These are phyloP conservation scores for Zoanthus gigantus DNA, from an alignment of 92 coral and sea anemone genomes.

Conservation along the genomic window DNA sequence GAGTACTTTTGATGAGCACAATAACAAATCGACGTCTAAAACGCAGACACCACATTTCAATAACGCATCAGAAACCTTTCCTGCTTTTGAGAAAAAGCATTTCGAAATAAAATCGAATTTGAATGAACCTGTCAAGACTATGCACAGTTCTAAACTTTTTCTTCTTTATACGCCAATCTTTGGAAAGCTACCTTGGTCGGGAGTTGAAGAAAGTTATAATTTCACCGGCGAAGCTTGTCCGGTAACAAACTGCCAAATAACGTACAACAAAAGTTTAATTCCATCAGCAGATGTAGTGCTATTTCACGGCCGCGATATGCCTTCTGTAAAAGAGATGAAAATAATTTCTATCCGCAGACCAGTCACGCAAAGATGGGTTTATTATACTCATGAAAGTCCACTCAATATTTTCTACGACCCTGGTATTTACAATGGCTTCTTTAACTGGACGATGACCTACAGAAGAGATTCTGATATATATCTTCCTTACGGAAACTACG, in stretches of 20 bases:
- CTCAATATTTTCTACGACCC: slow-evolving; percentile 61
- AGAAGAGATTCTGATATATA: slow-evolving; percentile 62
- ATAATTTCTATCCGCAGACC: slow-evolving; percentile 45
- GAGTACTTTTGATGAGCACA: background rate
- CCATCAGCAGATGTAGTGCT: background rate
- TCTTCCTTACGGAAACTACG: slow-evolving; percentile 79
- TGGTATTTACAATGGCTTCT: background rate
- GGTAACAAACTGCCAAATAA: too few relatives aligned
- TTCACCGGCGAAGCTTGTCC: background rate
- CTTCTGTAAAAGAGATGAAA: slow-evolving; percentile 35
- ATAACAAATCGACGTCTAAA: background rate
- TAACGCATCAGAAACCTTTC: background rate
- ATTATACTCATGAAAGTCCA: slow-evolving; percentile 61
- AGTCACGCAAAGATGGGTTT: slow-evolving; percentile 74
- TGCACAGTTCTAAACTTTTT: slow-evolving; percentile 58
- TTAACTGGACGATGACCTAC: too few relatives aligned
- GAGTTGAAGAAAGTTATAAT: background rate
- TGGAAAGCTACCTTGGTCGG: slow-evolving; percentile 76
- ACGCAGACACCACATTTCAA: background rate
- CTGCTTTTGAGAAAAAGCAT: too few relatives aligned
- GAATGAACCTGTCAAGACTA: background rate
- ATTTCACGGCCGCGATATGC: background rate
- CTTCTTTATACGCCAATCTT: slow-evolving; percentile 84
- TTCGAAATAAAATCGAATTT: background rate
- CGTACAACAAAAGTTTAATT: too few relatives aligned